Base-by-base conservation (phyloP, 2,113 vertebrate genomes). In the Malurus elegans region DNA sequence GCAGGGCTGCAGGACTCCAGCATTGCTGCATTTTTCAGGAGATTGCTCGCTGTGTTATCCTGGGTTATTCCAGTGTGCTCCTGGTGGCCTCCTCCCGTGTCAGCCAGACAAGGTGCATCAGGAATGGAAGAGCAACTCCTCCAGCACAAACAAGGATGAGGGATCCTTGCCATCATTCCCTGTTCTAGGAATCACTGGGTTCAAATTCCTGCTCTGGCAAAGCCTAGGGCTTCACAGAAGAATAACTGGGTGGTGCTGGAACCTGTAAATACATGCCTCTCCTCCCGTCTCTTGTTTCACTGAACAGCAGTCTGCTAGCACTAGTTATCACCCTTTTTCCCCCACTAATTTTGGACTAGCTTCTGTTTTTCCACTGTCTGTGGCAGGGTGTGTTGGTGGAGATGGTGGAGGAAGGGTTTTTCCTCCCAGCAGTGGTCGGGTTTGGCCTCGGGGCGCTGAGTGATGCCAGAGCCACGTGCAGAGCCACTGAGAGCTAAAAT, bases 11-110 rank as follows among this genome's bases (percentile, higher is more conserved):
- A 78, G 69, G 56, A 74, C 79, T 93, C 48, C 44, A 57, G 79
- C 69, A 53, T 48, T 95, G 45, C 93, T 88, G 60, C 75, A 71
- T 96, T 95, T 93, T 96, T 90, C 88, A 94, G 90, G 90, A 90
- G 36, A 34, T 45, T 64, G 85, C 79, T 74, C 3, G 7, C 79
- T 70, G 65, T 64, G 58, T 51, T 57, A 6, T 58, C 60, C 66
- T 8, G 42, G 34, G 54, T 94, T 88, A 70, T 76, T 96, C 58
- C 4, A 4, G 66, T 81, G 38, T 38, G 38, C 38, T 51, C 31
- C 45, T 71, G 42, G 14, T 79, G 48, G 28, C 61, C 8, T n/a
- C 32, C 45, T 65, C 23, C 31, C 76, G 24, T 80, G 12, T 57
- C 2, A 1, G 0, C 34, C 42, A n/a, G 42, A 67, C 50, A 72